Evolutionary conservation across 2,888 invertebrate species (phyloP), one percentile per base, ranked within the genome.

Genomic region (Drosophila trichaetosa): DNA sequence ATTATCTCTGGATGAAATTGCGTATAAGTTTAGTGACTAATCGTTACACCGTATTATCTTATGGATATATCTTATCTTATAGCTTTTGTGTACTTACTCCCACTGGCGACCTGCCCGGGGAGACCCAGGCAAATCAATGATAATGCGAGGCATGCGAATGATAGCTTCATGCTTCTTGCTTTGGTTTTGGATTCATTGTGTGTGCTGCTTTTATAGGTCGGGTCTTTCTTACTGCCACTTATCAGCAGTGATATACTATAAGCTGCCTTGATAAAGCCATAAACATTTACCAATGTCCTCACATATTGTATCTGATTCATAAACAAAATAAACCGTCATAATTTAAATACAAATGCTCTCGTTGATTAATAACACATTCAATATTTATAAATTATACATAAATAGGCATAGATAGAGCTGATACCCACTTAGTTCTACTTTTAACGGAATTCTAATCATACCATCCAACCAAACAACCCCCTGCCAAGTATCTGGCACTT

Each of bases 291-390:
- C 54, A 67, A 61, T 53, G 21, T 4, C 31, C 24, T 64, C 71
- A 89, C 81, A 77, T 69, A 89, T 87, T 70, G 67, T 81, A 87
- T 58, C 33, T 10, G n/a, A 5, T 40, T 24, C 36, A 46, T 51
- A 49, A 46, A 56, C 27, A 21, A 42, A 56, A 65, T 66, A 16
- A 21, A 4, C 13, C 1, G 46, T 21, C 46, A 21, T 24, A 24
- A 8, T 24, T 24, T 24, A 16, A 24, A 24, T 34, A 53, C 29
- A 58, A 42, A 29, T 42, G 4, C 33, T 6, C 31, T 27, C 16
- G 31, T 18, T 21, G 33, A 49, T 6, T 21, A 46, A 29, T 11
- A 52, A 24, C 24, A 11, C 52, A 11, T 56, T 48, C 4, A 34
- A 1, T 10, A 18, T n/a, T 66, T 52, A 10, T 4, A 29, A 8